Evolutionary conservation across 2,113 vertebrate genomes (phyloP).

Genomic region (Gnathonemus longibarbis): DNA sequence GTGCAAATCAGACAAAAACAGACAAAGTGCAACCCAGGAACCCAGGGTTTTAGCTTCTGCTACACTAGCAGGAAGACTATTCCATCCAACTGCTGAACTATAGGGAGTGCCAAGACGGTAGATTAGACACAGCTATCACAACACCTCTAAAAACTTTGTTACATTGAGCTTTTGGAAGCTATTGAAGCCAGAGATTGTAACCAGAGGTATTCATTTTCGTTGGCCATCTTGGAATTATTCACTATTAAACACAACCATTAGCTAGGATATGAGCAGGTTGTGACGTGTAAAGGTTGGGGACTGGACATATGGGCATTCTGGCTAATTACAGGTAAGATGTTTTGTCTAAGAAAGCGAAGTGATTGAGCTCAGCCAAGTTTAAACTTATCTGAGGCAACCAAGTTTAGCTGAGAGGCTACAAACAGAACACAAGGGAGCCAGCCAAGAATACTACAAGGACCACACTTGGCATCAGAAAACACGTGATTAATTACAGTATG

Average conservation of each 20-base stretch:
- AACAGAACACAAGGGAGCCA: not conserved
- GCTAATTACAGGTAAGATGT: not conserved
- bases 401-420: not conserved
- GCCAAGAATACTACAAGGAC: not conserved
- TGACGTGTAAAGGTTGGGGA: not conserved
- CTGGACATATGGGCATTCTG: not conserved
- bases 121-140: not conserved
- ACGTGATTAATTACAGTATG: no score
- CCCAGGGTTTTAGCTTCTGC: no score
- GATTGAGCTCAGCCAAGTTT: not conserved
- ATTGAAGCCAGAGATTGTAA: not conserved
- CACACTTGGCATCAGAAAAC: not conserved
- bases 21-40: no score
- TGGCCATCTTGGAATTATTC: not conserved
- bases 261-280: not conserved
- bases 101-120: not conserved
- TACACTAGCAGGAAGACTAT: no score
- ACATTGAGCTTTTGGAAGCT: not conserved
- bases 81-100: not conserved
- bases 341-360: not conserved
- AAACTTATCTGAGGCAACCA: not conserved
- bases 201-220: not conserved
- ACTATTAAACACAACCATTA: not conserved
- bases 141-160: not conserved
- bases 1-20: no score